A percentile compares a stretch with the other conserved stretches of the same genome.
Evolutionary conservation across 1,140 invertebrate species (phyloP).

Genomic region (Cotesia chilonis): DNA sequence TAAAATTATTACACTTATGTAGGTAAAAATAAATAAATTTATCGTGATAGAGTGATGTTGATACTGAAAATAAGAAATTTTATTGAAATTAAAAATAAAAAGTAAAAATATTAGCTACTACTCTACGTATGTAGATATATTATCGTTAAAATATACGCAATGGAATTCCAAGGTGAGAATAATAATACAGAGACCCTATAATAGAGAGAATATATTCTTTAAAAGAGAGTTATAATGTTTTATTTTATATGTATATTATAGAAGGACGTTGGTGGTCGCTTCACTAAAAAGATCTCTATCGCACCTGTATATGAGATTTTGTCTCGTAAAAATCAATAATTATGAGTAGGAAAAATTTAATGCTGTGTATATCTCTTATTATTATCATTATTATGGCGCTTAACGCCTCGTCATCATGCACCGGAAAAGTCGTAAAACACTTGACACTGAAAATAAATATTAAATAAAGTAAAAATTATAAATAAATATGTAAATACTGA

Average conservation of each 20-base stretch:
- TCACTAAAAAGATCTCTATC: conserved; percentile 58
- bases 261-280: conserved; percentile 48
- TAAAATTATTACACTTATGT: too few relatives aligned
- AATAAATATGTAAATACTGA: too few relatives aligned
- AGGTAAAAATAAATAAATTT: too few relatives aligned
- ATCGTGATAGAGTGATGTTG: too few relatives aligned
- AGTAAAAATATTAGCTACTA: too few relatives aligned
- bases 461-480: too few relatives aligned
- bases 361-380: neutral
- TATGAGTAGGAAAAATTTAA: conserved; percentile 43
- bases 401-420: conserved; percentile 45
- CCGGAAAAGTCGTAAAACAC: conserved; percentile 50
- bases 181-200: conserved; percentile 2
- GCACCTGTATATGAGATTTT: conserved; percentile 48
- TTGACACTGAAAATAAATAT: conserved; percentile 36
- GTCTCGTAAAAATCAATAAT: conserved; percentile 61
- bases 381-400: conserved; percentile 3
- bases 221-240: conserved; percentile 1
- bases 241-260: neutral
- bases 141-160: too few relatives aligned
- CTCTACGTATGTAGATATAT: too few relatives aligned
- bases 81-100: too few relatives aligned
- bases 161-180: too few relatives aligned
- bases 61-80: too few relatives aligned
- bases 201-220: conserved; percentile 5